A percentile compares a stretch with the other conserved stretches of the same genome.
phyloP scores from a whole-genome alignment of 2,113 vertebrate species.

The Shinisaurus crocodilurus region DNA sequence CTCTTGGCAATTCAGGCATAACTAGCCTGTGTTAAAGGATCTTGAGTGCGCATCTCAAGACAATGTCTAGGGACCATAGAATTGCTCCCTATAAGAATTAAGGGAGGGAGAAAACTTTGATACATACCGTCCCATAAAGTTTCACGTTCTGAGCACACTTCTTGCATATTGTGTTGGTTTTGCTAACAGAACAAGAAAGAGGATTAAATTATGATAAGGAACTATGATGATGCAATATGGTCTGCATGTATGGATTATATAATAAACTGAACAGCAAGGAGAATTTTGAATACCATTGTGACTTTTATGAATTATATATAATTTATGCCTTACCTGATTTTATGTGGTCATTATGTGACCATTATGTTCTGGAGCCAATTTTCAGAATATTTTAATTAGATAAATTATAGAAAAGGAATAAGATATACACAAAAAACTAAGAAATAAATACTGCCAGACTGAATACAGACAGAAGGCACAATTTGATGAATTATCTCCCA shows the following conservation, averaged over 20 bases:
- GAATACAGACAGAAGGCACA: background rate
- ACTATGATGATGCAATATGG: background rate
- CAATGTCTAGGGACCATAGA: no score
- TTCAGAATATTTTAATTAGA: background rate
- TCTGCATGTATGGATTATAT: background rate
- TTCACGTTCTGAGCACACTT: conserved; percentile 86
- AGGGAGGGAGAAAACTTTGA: conserved; percentile 8
- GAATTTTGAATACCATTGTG: background rate
- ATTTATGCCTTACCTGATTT: background rate
- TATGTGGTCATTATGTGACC: background rate
- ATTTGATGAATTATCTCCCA: background rate
- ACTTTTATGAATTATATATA: background rate
- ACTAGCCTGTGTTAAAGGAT: background rate
- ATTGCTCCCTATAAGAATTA: background rate
- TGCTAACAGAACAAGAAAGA: conserved; percentile 70
- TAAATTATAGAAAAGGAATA: background rate
- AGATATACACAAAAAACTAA: background rate
- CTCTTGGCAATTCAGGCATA: background rate
- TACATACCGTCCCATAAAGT: conserved; percentile 83
- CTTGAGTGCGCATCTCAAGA: background rate
- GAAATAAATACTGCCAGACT: background rate
- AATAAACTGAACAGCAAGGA: background rate
- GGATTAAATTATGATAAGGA: conserved; percentile 11
- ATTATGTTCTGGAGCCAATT: background rate
- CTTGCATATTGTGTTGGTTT: conserved; percentile 86